A percentile compares a stretch with the other conserved stretches of the same genome.
phyloP scores from a whole-genome alignment of 2,888 invertebrate genomes.

The Emesis furor region DNA sequence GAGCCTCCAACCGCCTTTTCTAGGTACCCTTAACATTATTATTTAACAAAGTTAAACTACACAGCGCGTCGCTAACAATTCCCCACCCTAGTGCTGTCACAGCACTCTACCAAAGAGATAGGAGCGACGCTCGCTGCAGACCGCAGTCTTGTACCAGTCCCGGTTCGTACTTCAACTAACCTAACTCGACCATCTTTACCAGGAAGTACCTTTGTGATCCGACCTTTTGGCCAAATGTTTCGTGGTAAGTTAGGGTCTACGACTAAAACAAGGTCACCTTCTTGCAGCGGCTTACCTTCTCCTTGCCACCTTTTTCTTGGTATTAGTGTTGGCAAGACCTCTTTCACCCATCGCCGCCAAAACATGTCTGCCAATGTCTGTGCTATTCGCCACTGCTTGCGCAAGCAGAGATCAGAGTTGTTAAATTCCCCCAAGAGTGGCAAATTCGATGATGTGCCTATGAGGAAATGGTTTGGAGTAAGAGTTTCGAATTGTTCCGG shows the following conservation, averaged over 20 bases:
- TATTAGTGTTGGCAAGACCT: constrained; percentile 7
- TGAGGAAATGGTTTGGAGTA: neutral
- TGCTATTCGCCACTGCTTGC: neutral
- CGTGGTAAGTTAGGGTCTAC: neutral
- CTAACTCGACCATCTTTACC: neutral
- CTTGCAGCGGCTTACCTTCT: neutral
- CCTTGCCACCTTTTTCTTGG: constrained; percentile 40
- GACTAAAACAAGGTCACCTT: neutral
- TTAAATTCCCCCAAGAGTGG: neutral
- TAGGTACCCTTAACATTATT: no score
- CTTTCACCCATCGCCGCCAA: constrained; percentile 17
- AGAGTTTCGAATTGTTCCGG: neutral
- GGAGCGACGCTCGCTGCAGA: neutral
- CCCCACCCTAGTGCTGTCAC: neutral
- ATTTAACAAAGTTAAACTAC: no score
- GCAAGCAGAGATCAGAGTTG: neutral
- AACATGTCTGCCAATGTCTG: neutral
- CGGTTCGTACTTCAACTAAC: neutral
- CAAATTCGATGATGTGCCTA: neutral
- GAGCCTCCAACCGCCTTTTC: no score
- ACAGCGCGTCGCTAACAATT: neutral
- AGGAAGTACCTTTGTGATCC: neutral
- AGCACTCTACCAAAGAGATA: neutral
- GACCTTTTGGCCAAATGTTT: neutral
- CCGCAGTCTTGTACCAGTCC: neutral